Evolutionary conservation across 2,797 vertebrate genomes (phyloP).

Genomic region (Adrianichthys oophorus): DNA sequence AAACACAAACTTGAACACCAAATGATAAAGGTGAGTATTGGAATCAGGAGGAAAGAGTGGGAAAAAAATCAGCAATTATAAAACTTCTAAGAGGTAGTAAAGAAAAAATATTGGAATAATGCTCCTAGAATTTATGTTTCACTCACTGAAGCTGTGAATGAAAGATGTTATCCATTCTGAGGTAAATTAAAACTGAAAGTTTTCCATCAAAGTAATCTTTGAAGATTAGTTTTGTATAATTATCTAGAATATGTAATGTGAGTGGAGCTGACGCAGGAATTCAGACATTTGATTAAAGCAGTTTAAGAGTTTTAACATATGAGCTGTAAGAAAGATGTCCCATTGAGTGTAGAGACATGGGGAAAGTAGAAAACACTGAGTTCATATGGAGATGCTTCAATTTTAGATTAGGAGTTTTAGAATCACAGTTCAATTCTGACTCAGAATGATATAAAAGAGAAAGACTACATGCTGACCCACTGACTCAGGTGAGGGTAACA

Average conservation of each 20-base stretch:
- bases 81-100: slow-evolving; percentile 65
- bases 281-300: slow-evolving; percentile 1
- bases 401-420: too few relatives aligned
- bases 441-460: too few relatives aligned
- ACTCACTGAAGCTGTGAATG: slow-evolving; percentile 14
- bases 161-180: slow-evolving; percentile 1
- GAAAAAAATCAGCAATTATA: slow-evolving; percentile 30
- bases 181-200: slow-evolving; percentile 2
- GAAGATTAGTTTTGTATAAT: slow-evolving; percentile 4
- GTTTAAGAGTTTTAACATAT: neutral
- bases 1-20: slow-evolving; percentile 20
- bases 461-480: too few relatives aligned
- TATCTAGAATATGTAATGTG: slow-evolving; percentile 2
- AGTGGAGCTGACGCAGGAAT: slow-evolving; percentile 21
- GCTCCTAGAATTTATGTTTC: slow-evolving; percentile 22
- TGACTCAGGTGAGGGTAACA: too few relatives aligned
- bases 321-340: neutral
- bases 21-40: neutral
- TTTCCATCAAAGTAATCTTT: neutral
- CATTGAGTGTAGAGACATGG: too few relatives aligned
- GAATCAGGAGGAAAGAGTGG: slow-evolving; percentile 1
- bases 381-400: too few relatives aligned
- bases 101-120: slow-evolving; percentile 27
- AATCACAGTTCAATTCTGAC: too few relatives aligned
- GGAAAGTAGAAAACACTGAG: too few relatives aligned